Evolutionary conservation across 2,113 vertebrate genomes (phyloP), one percentile per base, ranked within the genome.

Genomic region (Mola mola): DNA sequence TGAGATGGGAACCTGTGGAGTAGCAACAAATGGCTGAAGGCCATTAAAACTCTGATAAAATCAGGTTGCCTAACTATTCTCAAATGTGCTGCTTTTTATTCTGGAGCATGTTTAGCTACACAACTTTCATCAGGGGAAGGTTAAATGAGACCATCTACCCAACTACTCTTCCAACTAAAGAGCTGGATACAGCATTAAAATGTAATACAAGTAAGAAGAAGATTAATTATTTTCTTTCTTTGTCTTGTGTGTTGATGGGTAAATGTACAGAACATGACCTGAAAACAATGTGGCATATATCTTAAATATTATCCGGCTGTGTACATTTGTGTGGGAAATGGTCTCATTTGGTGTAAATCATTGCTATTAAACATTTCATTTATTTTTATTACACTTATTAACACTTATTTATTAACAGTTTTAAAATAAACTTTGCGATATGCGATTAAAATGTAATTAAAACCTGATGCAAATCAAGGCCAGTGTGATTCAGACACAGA

Each of bases 381-480:
- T 55, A 60, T 42, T 59, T 6, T 7, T 4, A 36, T 36, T 29
- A 29, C 28, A 29, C 28, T 29, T 29, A 9, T 29, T n/a, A n/a
- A n/a, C n/a, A n/a, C n/a, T n/a, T n/a, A n/a, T 57, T 28, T 51
- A 26, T 6, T 58, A 42, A 53, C 42, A 56, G 50, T 76, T 71
- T 64, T 28, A 29, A 50, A 33, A 49, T 56, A 26, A 63, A 66
- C 37, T 38, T 55, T 52, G 38, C 58, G 66, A 66, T 66, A 81
- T 46, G 59, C 36, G 37, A 46, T 75, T 58, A 40, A 64, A 66
- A 70, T 49, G 49, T 63, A 78, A 64, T 74, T 72, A 52, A n/a
- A 58, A 31, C 20, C 55, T 42, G 38, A 42, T 49, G 22, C 21
- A 65, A 47, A 60, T 25, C 28, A 57, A 72, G 44, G 43, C 57